Conservation (phyloP, 1,140 invertebrate genomes). For the Plectrocnemia conspersa region DNA sequence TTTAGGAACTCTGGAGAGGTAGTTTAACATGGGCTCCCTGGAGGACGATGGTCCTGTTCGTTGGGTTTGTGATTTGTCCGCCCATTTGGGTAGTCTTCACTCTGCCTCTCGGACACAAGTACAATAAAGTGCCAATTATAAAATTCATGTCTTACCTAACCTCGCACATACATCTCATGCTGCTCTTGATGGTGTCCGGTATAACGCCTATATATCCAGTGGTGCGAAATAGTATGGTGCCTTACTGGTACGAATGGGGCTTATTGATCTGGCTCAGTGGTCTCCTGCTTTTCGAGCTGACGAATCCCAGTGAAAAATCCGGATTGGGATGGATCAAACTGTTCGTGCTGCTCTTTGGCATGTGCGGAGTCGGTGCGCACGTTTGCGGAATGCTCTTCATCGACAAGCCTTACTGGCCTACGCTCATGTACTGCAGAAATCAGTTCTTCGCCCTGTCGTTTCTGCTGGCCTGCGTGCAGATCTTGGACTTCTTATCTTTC, state of each 20-base stretch:
- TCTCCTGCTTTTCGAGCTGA: constrained; percentile 90
- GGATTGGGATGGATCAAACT: constrained; percentile 91
- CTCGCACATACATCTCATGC: constrained; percentile 95
- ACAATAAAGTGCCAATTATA: constrained; percentile 95
- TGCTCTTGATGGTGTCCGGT: constrained; percentile 84
- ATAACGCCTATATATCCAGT: constrained; percentile 85
- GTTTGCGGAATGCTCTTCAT: constrained; percentile 71
- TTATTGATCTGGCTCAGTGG: constrained; percentile 94
- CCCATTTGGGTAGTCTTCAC: constrained; percentile 96
- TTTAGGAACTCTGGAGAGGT: constrained; percentile 93
- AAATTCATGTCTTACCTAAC: constrained; percentile 99
- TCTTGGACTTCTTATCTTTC: constrained; percentile 94
- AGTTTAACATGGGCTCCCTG: constrained; percentile 92
- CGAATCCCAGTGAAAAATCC: constrained; percentile 92
- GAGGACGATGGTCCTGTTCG: constrained; percentile 88
- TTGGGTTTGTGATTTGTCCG: constrained; percentile 87
- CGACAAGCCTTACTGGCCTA: constrained; percentile 68
- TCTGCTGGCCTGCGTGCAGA: constrained; percentile 92
- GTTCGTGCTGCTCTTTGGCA: constrained; percentile 86
- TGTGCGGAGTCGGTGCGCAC: constrained; percentile 88
- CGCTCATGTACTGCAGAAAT: constrained; percentile 87
- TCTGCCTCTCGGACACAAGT: constrained; percentile 89
- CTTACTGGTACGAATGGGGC: constrained; percentile 95
- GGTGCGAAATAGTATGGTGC: constrained; percentile 65
- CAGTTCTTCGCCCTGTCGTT: constrained; percentile 94